A percentile compares a stretch with the other conserved stretches of the same genome.
Evolutionary conservation across 53 echinoderm and acorn worm species (phyloP).

Genomic region (Echinarachnius parma): DNA sequence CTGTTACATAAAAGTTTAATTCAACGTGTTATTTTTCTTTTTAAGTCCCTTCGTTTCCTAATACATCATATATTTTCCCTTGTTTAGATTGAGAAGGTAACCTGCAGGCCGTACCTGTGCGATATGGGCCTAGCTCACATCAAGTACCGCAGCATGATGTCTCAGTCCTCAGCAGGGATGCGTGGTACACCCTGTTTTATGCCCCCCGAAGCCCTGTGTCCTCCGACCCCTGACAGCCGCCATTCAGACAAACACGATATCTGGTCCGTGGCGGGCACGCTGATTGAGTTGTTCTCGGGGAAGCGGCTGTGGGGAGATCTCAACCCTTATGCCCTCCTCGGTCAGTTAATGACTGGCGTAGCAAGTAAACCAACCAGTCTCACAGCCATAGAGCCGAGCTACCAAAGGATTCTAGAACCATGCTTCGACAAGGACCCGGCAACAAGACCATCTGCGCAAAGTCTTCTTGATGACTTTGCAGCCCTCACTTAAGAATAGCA

Average conservation of each 20-base stretch:
- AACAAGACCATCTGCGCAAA: slow-evolving; percentile 8
- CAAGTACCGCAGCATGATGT: slow-evolving; percentile 34
- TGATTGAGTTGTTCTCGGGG: slow-evolving; percentile 11
- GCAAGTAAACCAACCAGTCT: background rate
- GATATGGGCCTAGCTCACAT: slow-evolving; percentile 37
- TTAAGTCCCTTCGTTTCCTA: no score
- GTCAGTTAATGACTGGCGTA: background rate
- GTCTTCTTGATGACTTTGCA: slow-evolving; percentile 15
- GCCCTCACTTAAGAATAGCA: slow-evolving; percentile 3
- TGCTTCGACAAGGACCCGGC: slow-evolving; percentile 16
- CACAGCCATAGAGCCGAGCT: background rate
- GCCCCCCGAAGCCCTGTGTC: slow-evolving; percentile 14
- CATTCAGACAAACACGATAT: slow-evolving; percentile 25
- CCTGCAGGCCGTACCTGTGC: slow-evolving; percentile 6
- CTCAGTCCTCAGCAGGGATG: slow-evolving; percentile 4
- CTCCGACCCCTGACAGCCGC: background rate
- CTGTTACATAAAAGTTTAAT: no score
- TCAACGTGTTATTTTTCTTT: no score
- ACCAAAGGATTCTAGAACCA: slow-evolving; percentile 7
- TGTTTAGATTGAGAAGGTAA: slow-evolving; percentile 8
- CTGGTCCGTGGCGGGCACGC: slow-evolving; percentile 30
- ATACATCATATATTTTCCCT: no score
- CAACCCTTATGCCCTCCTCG: background rate
- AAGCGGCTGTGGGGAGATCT: slow-evolving; percentile 23
- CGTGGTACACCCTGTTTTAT: slow-evolving; percentile 27